These are phyloP conservation scores for Lasioglossum figueresi DNA, from an alignment of 2,888 invertebrate genomes.

Conservation along the genomic window DNA sequence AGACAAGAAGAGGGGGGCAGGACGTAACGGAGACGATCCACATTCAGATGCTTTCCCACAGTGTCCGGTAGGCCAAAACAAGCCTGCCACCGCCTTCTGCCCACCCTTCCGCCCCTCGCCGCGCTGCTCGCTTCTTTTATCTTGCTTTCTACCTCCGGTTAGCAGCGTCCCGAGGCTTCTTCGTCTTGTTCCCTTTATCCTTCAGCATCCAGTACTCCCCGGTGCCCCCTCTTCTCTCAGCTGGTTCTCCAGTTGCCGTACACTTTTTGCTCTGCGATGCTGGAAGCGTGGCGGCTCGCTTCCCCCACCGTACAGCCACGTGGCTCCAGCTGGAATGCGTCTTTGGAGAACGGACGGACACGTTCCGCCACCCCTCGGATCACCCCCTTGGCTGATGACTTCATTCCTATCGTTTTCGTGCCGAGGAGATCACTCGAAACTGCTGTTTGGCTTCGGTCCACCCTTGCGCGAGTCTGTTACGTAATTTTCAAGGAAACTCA, in stretches of 20 bases:
- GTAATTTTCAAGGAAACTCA: too few species aligned
- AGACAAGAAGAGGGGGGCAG: conserved; percentile 9
- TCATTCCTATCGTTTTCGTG: neutral
- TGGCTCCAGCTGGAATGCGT: conserved; percentile 71
- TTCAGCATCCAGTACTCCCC: conserved; percentile 13
- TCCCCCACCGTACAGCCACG: conserved; percentile 61
- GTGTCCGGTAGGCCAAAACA: conserved; percentile 79
- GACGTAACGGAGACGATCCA: conserved; percentile 49
- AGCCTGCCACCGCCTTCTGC: conserved; percentile 60
- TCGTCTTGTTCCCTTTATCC: conserved; percentile 35
- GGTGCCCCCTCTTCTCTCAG: neutral
- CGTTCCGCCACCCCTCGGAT: neutral
- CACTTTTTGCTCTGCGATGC: conserved; percentile 57
- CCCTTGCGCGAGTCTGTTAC: neutral
- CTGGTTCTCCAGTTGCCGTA: conserved; percentile 17
- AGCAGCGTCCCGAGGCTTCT: conserved; percentile 22
- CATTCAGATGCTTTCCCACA: conserved; percentile 79
- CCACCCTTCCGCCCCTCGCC: conserved; percentile 18
- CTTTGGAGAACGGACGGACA: neutral
- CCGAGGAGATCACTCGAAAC: neutral
- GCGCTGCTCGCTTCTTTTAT: conserved; percentile 30
- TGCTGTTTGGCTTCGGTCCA: neutral
- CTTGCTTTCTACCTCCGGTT: conserved; percentile 54
- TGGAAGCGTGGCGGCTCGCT: conserved; percentile 71
- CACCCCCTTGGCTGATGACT: conserved; percentile 4